Percentiles rank a stretch among this genome's conserved stretches.
phyloP scores from a whole-genome alignment of 2,797 vertebrate species.

The Erethizon dorsatum region DNA sequence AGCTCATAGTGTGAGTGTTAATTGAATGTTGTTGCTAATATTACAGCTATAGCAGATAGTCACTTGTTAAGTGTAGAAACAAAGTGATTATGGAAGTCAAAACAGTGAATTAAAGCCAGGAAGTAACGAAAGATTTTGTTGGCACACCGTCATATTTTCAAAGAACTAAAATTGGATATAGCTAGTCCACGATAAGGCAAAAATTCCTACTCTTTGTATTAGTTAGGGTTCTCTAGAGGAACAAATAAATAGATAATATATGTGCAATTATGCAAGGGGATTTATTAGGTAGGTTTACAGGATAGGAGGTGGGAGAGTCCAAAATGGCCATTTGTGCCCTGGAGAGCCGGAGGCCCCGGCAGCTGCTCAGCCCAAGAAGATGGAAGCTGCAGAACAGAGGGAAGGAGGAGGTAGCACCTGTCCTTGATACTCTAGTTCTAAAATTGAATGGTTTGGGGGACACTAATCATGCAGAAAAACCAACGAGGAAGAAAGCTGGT shows the following conservation, averaged over 20 bases:
- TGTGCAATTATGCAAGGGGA: background rate
- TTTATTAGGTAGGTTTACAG: background rate
- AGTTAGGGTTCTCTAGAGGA: background rate
- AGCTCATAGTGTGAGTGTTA: slow-evolving; percentile 68
- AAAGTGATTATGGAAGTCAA: slow-evolving; percentile 72
- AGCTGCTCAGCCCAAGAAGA: background rate
- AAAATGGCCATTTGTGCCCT: background rate
- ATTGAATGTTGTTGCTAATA: slow-evolving; percentile 77
- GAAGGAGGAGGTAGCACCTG: background rate
- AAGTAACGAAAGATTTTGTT: slow-evolving; percentile 60
- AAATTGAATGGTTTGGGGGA: background rate
- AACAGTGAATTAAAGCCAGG: slow-evolving; percentile 65
- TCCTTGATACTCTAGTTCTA: background rate
- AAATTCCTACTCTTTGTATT: background rate
- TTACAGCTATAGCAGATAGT: slow-evolving; percentile 41
- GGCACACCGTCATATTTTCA: slow-evolving; percentile 16
- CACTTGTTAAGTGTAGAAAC: slow-evolving; percentile 69
- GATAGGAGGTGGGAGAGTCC: background rate
- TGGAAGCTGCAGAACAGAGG: background rate
- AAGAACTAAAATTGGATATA: background rate
- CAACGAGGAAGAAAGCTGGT: background rate
- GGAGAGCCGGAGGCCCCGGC: background rate
- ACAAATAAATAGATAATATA: background rate
- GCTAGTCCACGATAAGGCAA: background rate
- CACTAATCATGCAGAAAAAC: background rate